These are phyloP conservation scores for Thalassarche chlororhynchos DNA, from an alignment of 2,113 vertebrate species.

Conservation along the genomic window DNA sequence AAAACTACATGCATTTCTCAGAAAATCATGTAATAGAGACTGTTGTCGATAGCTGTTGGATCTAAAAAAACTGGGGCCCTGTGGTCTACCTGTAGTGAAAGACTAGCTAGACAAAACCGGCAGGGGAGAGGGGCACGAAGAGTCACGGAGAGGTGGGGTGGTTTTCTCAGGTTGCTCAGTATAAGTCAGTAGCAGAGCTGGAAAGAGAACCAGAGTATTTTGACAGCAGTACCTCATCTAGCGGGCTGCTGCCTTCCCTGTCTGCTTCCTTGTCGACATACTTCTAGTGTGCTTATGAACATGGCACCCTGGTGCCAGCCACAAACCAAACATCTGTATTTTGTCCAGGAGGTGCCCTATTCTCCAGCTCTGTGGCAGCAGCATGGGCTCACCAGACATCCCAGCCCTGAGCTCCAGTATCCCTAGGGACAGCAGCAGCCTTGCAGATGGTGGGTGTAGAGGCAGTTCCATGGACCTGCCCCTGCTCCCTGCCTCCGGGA, in stretches of 20 bases:
- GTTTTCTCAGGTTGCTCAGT: neutral
- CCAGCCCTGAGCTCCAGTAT: neutral
- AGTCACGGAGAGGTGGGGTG: no score
- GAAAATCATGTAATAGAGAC: neutral
- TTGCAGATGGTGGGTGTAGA: neutral
- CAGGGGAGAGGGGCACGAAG: neutral
- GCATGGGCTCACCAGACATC: accelerated
- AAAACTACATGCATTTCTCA: neutral
- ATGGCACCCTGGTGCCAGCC: neutral
- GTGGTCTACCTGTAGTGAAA: neutral
- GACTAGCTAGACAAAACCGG: neutral
- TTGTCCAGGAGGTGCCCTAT: neutral
- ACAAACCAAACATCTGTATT: neutral
- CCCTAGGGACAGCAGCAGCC: neutral
- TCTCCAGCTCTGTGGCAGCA: neutral
- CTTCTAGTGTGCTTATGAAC: neutral
- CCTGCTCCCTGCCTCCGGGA: neutral
- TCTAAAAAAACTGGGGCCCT: neutral
- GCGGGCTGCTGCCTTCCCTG: neutral
- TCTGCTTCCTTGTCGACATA: neutral
- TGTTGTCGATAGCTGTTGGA: neutral
- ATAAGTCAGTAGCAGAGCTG: neutral
- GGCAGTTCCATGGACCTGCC: neutral
- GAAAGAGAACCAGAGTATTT: neutral
- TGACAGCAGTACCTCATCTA: neutral